phyloP scores from a whole-genome alignment of 1,140 invertebrate species.

The Scaptomyza hsui region DNA sequence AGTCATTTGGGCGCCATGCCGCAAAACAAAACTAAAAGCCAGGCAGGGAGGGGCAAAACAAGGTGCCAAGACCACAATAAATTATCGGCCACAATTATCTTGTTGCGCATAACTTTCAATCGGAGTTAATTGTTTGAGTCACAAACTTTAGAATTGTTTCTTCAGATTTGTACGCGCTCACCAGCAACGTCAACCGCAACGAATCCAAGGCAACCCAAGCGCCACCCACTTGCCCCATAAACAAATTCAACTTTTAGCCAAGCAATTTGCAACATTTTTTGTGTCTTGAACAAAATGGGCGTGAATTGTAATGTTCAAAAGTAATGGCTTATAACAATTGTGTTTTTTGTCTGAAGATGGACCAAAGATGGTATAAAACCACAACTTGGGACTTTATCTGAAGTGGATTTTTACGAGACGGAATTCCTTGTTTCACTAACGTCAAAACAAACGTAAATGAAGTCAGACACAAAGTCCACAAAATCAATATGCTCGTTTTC shows the following conservation, averaged over 20 bases:
- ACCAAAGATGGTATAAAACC: constrained; percentile 27
- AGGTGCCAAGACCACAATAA: constrained; percentile 40
- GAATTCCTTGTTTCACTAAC: background rate
- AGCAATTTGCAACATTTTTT: constrained; percentile 43
- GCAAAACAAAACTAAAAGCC: background rate
- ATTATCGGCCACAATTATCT: constrained; percentile 55
- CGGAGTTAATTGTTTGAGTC: constrained; percentile 76
- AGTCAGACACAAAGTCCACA: background rate
- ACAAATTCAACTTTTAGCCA: constrained; percentile 34
- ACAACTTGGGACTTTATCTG: background rate
- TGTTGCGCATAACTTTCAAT: constrained; percentile 72
- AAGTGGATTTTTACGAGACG: background rate
- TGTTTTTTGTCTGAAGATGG: constrained; percentile 11
- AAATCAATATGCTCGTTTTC: background rate
- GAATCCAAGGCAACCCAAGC: background rate
- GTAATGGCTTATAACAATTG: constrained; percentile 14
- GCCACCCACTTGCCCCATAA: constrained; percentile 16
- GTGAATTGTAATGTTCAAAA: constrained; percentile 16
- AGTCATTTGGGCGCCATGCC: constrained; percentile 26
- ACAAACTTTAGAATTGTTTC: constrained; percentile 57
- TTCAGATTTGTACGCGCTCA: background rate
- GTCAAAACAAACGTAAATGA: background rate
- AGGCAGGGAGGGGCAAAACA: background rate
- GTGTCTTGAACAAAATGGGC: constrained; percentile 13
- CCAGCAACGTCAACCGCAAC: background rate